Evolutionary conservation across 1,140 invertebrate genomes (phyloP).

Genomic region (Drusus annulatus): DNA sequence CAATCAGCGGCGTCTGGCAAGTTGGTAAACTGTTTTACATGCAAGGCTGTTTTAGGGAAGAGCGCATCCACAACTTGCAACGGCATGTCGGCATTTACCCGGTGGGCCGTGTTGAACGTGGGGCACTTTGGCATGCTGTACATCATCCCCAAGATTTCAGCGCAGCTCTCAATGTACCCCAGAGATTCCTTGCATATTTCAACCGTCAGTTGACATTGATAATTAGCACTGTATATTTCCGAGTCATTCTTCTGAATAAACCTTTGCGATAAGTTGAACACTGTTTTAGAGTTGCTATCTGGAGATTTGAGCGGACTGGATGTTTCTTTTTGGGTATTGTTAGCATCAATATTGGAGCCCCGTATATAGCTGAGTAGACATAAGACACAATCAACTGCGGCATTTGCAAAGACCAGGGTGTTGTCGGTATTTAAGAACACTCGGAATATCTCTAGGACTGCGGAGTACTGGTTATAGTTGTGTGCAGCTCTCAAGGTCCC

Average conservation of each 20-base stretch:
- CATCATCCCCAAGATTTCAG: slow-evolving; percentile 91
- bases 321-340: slow-evolving; percentile 53
- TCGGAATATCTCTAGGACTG: slow-evolving; percentile 92
- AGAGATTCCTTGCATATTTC: slow-evolving; percentile 89
- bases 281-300: slow-evolving; percentile 51
- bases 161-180: slow-evolving; percentile 88
- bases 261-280: slow-evolving; percentile 51
- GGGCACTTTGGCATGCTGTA: slow-evolving; percentile 95
- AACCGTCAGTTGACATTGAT: slow-evolving; percentile 68
- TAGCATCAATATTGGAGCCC: slow-evolving; percentile 67
- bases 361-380: slow-evolving; percentile 84
- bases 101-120: slow-evolving; percentile 91
- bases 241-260: slow-evolving; percentile 48
- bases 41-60: slow-evolving; percentile 79
- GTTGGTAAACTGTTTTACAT: slow-evolving; percentile 69
- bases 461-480: slow-evolving; percentile 79
- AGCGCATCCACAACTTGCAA: slow-evolving; percentile 87
- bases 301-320: slow-evolving; percentile 59
- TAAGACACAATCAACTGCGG: slow-evolving; percentile 92
- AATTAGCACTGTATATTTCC: slow-evolving; percentile 21
- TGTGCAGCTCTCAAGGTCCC: slow-evolving; percentile 89
- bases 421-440: slow-evolving; percentile 94
- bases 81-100: slow-evolving; percentile 85
- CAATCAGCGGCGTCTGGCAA: slow-evolving; percentile 66
- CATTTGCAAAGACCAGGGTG: slow-evolving; percentile 93